A percentile compares a stretch with the other conserved stretches of the same genome.
Evolutionary conservation across 2,797 vertebrate species (phyloP).

Genomic region (Microtus obscurus): DNA sequence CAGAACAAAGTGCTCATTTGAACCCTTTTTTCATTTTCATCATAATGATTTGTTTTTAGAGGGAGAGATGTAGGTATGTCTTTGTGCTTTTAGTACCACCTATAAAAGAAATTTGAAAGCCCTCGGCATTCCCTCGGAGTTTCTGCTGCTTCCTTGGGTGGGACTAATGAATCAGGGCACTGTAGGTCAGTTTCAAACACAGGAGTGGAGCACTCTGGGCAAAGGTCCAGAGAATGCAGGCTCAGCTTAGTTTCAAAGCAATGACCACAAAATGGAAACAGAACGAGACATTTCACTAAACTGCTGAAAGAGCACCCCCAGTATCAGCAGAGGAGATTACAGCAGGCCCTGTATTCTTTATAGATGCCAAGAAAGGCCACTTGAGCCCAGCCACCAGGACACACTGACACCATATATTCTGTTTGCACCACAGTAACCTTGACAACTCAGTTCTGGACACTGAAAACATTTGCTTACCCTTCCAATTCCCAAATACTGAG

Average conservation of each 20-base stretch:
- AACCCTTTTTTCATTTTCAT: neutral
- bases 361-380: conserved; percentile 78
- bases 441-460: conserved; percentile 75
- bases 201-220: conserved; percentile 28
- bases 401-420: conserved; percentile 78
- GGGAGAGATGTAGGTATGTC: conserved; percentile 29
- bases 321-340: conserved; percentile 47
- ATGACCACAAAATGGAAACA: conserved; percentile 66
- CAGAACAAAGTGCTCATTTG: conserved; percentile 2
- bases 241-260: conserved; percentile 67
- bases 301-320: conserved; percentile 47
- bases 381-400: conserved; percentile 72
- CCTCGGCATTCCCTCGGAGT: conserved; percentile 17
- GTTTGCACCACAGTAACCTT: conserved; percentile 77
- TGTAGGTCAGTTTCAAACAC: conserved; percentile 67
- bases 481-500: conserved; percentile 69
- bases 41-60: conserved; percentile 32
- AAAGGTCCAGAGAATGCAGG: conserved; percentile 67
- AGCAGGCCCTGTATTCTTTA: conserved; percentile 67
- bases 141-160: conserved; percentile 51
- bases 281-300: conserved; percentile 55
- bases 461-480: conserved; percentile 85
- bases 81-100: neutral
- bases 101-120: conserved; percentile 48
- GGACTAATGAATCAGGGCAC: conserved; percentile 30